Evolutionary conservation across 2,113 vertebrate species (phyloP).

Genomic region (Pagrus major): DNA sequence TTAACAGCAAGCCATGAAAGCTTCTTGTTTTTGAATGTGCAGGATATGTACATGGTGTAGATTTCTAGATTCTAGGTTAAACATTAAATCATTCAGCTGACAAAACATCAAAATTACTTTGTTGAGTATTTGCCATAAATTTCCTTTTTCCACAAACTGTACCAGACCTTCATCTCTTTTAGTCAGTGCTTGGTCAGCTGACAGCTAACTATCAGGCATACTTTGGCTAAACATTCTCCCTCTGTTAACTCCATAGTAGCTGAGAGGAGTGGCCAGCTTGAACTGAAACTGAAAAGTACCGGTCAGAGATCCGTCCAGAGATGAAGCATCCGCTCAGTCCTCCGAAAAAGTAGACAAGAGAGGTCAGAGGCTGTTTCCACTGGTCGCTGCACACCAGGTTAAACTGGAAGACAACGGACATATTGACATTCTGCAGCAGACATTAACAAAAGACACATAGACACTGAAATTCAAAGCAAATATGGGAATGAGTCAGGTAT

Average conservation of each 20-base stretch:
- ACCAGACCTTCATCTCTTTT: background rate
- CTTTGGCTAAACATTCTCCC: background rate
- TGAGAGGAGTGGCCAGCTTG: background rate
- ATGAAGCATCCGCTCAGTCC: slow-evolving; percentile 54
- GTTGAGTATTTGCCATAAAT: background rate
- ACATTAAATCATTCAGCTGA: background rate
- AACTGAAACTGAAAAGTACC: slow-evolving; percentile 41
- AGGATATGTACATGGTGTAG: background rate
- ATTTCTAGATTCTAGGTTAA: background rate
- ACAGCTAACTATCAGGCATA: background rate
- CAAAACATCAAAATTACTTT: background rate
- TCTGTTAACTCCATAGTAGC: background rate
- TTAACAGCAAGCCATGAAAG: background rate
- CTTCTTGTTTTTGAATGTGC: background rate
- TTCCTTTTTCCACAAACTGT: background rate
- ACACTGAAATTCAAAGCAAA: background rate
- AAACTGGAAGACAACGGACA: slow-evolving; percentile 56
- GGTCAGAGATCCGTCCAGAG: slow-evolving; percentile 68
- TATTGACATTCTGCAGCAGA: background rate
- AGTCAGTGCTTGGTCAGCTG: background rate
- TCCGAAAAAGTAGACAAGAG: slow-evolving; percentile 64
- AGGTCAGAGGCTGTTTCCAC: slow-evolving; percentile 69
- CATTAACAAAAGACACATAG: background rate
- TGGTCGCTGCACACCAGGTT: slow-evolving; percentile 65
- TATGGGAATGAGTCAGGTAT: background rate